A percentile compares a stretch with the other conserved stretches of the same genome.
These are phyloP conservation scores for Hemitrygon akajei DNA, from an alignment of 2,797 vertebrate species.

Conservation along the genomic window DNA sequence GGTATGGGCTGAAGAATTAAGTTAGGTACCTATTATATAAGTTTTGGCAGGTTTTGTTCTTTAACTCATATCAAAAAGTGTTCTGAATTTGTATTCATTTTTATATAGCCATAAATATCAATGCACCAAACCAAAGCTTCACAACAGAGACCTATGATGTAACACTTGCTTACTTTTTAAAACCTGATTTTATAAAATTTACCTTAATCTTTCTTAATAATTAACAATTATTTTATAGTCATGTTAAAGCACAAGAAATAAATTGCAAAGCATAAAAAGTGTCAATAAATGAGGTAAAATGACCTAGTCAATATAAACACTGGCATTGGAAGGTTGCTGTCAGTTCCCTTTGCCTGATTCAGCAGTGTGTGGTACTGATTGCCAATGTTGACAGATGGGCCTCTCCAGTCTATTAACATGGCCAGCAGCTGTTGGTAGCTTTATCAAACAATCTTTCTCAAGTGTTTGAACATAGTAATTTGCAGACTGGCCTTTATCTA, in stretches of 20 bases:
- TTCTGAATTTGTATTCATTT: not conserved
- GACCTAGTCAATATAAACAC: no score
- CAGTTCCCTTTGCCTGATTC: not conserved
- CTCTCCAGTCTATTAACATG: not conserved
- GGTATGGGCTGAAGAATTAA: not conserved
- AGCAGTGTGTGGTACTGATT: not conserved
- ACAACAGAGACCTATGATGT: not conserved
- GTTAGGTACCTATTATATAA: not conserved
- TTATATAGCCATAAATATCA: not conserved
- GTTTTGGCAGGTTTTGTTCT: not conserved
- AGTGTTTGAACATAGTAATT: not conserved
- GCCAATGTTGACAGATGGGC: not conserved
- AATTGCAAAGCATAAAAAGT: not conserved
- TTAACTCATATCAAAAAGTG: not conserved
- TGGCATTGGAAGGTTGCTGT: no score
- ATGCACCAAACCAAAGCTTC: not conserved
- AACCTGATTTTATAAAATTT: not conserved
- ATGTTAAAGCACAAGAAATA: not conserved
- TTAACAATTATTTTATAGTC: no score
- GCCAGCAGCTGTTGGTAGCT: not conserved
- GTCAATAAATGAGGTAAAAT: not conserved
- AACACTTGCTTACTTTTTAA: not conserved
- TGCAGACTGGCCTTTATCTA: not conserved
- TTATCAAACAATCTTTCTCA: conserved; percentile 13
- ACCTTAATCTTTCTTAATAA: no score